Conservation (phyloP, 2,888 invertebrate species). For the Piscicola geometra region DNA sequence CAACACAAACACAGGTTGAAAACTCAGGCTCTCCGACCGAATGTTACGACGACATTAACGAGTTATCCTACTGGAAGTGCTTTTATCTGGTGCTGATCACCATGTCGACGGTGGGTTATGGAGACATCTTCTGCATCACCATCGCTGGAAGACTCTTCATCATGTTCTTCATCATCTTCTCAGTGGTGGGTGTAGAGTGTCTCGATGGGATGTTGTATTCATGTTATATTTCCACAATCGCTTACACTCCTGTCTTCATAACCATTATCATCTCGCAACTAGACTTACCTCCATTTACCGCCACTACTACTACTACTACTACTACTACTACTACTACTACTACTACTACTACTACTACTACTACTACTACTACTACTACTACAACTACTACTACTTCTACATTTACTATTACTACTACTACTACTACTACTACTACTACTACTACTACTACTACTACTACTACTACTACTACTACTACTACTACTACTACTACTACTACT, state of each 20-base stretch:
- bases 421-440: not conserved
- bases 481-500: slow-evolving; percentile 6
- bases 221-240: too few relatives aligned
- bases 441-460: not conserved
- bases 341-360: slow-evolving; percentile 6
- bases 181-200: slow-evolving; percentile 82
- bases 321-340: slow-evolving; percentile 9
- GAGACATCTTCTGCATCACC: slow-evolving; percentile 97
- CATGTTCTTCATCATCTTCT: slow-evolving; percentile 99
- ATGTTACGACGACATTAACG: slow-evolving; percentile 89
- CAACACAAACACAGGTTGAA: slow-evolving; percentile 76
- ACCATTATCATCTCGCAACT: not conserved
- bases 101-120: slow-evolving; percentile 99
- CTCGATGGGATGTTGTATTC: too few relatives aligned
- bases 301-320: not conserved
- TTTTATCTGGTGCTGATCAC: slow-evolving; percentile 99
- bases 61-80: slow-evolving; percentile 96
- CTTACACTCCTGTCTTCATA: not conserved
- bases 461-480: slow-evolving; percentile 6
- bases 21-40: slow-evolving; percentile 95
- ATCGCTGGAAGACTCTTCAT: slow-evolving; percentile 96
- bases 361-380: not conserved
- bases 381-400: too few relatives aligned
- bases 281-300: too few relatives aligned
- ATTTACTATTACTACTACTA: slow-evolving; percentile 9